phyloP scores from a whole-genome alignment of 2,113 vertebrate genomes.

The Tonatia bakeri region DNA sequence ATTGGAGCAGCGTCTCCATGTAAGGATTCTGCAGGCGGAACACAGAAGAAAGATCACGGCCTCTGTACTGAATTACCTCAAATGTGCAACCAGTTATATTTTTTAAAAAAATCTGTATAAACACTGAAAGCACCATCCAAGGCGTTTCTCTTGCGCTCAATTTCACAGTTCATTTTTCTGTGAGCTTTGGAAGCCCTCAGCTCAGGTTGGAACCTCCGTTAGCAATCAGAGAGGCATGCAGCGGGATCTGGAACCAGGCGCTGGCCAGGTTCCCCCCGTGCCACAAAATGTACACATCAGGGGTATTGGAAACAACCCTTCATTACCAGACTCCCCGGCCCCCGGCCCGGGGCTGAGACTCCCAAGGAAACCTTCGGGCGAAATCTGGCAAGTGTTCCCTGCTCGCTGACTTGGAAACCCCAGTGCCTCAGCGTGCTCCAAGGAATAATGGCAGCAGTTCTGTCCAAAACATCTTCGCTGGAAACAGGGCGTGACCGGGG shows the following conservation, averaged over 20 bases:
- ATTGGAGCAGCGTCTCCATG: not conserved
- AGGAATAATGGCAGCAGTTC: not conserved
- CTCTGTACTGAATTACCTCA: conserved; percentile 62
- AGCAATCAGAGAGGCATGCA: conserved; percentile 68
- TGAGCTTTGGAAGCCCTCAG: conserved; percentile 76
- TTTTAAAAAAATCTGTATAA: not conserved
- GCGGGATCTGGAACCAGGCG: conserved; percentile 38
- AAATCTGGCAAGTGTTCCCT: not conserved
- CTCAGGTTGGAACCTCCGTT: conserved; percentile 63
- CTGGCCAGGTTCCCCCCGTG: conserved; percentile 57
- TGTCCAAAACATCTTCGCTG: not conserved
- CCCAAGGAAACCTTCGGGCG: not conserved
- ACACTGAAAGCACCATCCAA: conserved; percentile 67
- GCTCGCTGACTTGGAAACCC: not conserved
- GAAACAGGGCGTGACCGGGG: not conserved
- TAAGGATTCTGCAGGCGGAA: not conserved
- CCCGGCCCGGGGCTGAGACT: not conserved
- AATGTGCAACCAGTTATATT: conserved; percentile 75
- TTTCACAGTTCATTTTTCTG: conserved; percentile 78
- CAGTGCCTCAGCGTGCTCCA: not conserved
- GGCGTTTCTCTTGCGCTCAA: conserved; percentile 63
- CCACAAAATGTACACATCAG: not conserved
- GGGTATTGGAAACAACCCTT: not conserved
- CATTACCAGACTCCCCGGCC: not conserved
- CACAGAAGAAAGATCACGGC: not conserved